These are phyloP conservation scores for Coenonympha glycerion DNA, from an alignment of 2,888 invertebrate genomes.

Conservation along the genomic window DNA sequence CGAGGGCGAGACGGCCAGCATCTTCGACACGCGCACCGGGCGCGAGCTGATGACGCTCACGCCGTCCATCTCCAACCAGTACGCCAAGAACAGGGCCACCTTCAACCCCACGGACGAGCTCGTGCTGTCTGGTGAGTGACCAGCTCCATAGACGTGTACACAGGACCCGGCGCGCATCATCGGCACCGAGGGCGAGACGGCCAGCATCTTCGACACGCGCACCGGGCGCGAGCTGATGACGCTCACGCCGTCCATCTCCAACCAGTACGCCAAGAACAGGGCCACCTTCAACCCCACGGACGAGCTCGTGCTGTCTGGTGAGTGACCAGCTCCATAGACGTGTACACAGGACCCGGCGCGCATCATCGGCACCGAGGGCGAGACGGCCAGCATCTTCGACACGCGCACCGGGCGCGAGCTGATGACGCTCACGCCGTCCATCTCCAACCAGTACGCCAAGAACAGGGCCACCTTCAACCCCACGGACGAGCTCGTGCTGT, in stretches of 20 bases:
- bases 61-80: conserved; percentile 91
- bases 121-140: conserved; percentile 81
- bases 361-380: conserved; percentile 88
- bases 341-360: too few relatives aligned
- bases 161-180: conserved; percentile 65
- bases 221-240: conserved; percentile 84
- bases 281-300: conserved; percentile 97
- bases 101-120: conserved; percentile 96
- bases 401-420: conserved; percentile 85
- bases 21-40: conserved; percentile 92
- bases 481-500: conserved; percentile 94
- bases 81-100: conserved; percentile 94
- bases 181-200: conserved; percentile 89
- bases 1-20: conserved; percentile 85
- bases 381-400: conserved; percentile 92
- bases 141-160: too few relatives aligned
- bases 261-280: conserved; percentile 94
- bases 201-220: conserved; percentile 91
- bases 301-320: conserved; percentile 90
- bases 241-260: conserved; percentile 87
- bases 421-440: conserved; percentile 83
- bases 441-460: conserved; percentile 94
- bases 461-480: conserved; percentile 96
- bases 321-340: too few relatives aligned
- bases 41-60: conserved; percentile 82